phyloP scores from a whole-genome alignment of 2,888 invertebrate species.

The Xestia xanthographa region DNA sequence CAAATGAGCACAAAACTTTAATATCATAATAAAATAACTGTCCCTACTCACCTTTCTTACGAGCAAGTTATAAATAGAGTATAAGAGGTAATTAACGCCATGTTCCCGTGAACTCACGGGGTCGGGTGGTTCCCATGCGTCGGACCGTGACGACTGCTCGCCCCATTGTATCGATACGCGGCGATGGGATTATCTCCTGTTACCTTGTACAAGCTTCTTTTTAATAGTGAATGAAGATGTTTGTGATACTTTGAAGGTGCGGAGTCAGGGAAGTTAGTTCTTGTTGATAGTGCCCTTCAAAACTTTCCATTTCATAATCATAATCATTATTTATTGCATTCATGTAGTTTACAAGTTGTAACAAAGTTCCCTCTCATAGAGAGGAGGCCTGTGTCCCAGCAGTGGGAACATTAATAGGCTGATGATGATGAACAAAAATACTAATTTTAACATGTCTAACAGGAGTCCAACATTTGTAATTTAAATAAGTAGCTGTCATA shows the following conservation, averaged over 20 bases:
- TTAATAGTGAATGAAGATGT: slow-evolving; percentile 6
- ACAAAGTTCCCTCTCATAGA: no score
- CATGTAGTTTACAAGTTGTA: no score
- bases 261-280: background rate
- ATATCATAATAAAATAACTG: slow-evolving; percentile 50
- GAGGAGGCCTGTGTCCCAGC: no score
- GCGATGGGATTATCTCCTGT: slow-evolving; percentile 61
- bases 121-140: slow-evolving; percentile 79
- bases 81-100: slow-evolving; percentile 67
- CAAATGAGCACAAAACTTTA: slow-evolving; percentile 14
- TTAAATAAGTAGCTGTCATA: no score
- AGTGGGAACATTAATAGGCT: no score
- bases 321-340: no score
- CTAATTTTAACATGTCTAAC: no score
- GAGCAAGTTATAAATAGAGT: slow-evolving; percentile 63
- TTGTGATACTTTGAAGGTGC: background rate
- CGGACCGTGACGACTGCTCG: slow-evolving; percentile 77
- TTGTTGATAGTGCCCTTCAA: background rate
- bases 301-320: background rate
- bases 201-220: slow-evolving; percentile 29
- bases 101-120: slow-evolving; percentile 69
- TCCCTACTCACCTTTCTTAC: slow-evolving; percentile 38
- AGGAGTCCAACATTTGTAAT: no score
- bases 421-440: no score
- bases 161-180: slow-evolving; percentile 65